Conservation (phyloP, 2,113 vertebrate genomes). For the Tychaedon coryphoeus region DNA sequence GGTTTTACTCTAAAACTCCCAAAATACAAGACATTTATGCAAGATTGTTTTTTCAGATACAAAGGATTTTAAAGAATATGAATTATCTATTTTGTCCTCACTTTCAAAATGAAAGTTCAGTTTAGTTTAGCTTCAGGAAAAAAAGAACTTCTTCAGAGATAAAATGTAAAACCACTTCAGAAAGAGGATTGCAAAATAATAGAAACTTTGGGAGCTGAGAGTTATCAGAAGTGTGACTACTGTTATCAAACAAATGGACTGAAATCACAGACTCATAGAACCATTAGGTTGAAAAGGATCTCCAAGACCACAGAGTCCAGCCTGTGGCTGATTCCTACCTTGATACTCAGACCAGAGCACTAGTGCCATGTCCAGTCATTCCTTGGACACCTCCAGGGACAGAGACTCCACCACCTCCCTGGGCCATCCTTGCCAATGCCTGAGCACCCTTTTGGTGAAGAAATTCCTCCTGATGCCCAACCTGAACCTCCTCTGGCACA, state of each 20-base stretch:
- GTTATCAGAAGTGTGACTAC: not conserved
- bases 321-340: not conserved
- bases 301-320: not conserved
- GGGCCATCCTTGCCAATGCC: accelerated
- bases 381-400: not conserved
- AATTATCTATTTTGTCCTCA: not conserved
- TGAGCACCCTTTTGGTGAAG: accelerated
- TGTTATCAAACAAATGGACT: not conserved
- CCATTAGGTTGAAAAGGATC: not conserved
- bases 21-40: not conserved
- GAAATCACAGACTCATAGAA: not conserved
- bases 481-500: not conserved
- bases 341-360: not conserved
- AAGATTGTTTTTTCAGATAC: not conserved
- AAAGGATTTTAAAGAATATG: not conserved
- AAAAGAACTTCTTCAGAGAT: not conserved
- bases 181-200: not conserved
- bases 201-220: not conserved
- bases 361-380: accelerated
- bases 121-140: not conserved
- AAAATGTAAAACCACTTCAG: not conserved
- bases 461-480: not conserved
- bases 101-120: not conserved
- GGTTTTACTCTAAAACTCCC: not conserved
- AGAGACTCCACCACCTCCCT: not conserved